phyloP scores from a whole-genome alignment of 2,888 invertebrate genomes.

The Pasiphila rectangulata region DNA sequence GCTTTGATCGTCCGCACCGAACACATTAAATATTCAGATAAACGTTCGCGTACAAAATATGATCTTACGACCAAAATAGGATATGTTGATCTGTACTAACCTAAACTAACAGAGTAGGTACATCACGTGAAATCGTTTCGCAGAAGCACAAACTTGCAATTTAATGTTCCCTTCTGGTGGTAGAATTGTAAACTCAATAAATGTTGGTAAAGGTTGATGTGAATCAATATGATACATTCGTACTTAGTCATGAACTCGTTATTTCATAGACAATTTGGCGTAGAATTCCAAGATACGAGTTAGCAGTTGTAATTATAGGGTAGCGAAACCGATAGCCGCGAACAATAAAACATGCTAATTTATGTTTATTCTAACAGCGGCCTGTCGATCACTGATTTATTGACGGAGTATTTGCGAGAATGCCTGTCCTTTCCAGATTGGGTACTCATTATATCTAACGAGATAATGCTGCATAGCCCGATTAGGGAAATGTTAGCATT shows the following conservation, averaged over 20 bases:
- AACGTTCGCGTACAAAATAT: slow-evolving; percentile 27
- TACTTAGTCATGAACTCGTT: background rate
- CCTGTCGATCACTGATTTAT: slow-evolving; percentile 45
- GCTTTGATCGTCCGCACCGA: slow-evolving; percentile 46
- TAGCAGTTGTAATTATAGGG: slow-evolving; percentile 19
- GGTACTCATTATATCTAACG: slow-evolving; percentile 72
- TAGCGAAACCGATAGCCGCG: slow-evolving; percentile 16
- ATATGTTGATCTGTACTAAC: slow-evolving; percentile 16
- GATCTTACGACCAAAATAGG: slow-evolving; percentile 29
- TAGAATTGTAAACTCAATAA: no score
- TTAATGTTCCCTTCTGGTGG: slow-evolving; percentile 6
- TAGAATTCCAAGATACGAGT: slow-evolving; percentile 13
- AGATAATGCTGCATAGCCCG: slow-evolving; percentile 56
- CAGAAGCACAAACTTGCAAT: slow-evolving; percentile 12
- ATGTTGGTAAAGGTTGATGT: background rate
- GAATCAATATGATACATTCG: no score
- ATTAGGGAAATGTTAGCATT: slow-evolving; percentile 47
- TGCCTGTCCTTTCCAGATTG: slow-evolving; percentile 64
- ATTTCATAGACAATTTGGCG: background rate
- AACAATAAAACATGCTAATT: slow-evolving; percentile 28
- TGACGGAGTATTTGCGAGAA: slow-evolving; percentile 52
- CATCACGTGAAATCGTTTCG: slow-evolving; percentile 9
- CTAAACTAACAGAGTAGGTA: slow-evolving; percentile 16
- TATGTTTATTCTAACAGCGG: slow-evolving; percentile 33
- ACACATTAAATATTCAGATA: slow-evolving; percentile 30